Base-by-base conservation (phyloP, 2,888 invertebrate genomes). In the Xiphydria camelus region DNA sequence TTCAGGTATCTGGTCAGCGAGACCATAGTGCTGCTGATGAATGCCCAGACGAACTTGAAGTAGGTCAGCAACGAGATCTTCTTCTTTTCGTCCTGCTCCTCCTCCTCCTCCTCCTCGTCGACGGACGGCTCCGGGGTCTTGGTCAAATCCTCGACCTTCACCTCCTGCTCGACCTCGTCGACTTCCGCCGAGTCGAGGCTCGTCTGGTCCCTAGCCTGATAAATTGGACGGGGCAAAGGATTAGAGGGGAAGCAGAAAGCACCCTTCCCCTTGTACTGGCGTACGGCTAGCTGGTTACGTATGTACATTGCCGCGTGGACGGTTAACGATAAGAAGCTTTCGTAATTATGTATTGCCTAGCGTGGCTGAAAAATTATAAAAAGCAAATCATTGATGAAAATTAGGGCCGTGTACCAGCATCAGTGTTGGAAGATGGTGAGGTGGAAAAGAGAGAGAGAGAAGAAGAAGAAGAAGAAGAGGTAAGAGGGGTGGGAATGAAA, bases 1-100 rank as follows among this genome's bases (percentile, higher is more conserved):
- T 97, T 94, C 45, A 97, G 79, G 61, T 88, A 84, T 41, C 83
- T 83, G 2, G 94, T 94, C 39, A 91, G 68, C 15, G 92, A 90
- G 40, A 93, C 88, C 73, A 96, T 82, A 4, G 84, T 71, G 62
- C 92, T 91, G 54, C 86, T 85, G 42, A 92, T 73, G 61, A 94
- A 85, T 14, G 86, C 86, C 80, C 83, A 83, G 14, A 81, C 66
- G 62, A 87, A 84, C 55, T 84, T 75, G 41, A 83, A 64, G 59
- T 77, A 78, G 12, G 78, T 78, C 9, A 77, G 73, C 38, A 86
- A 39, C 51, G 84, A 82, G 34, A 82, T 78, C 43, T 79, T 70
- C 41, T 77, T 59, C 10, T 79, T 78, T 18, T 79, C 76, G 51
- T 71, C 70, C 45, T 66, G 75, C 3, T 47, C 26, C 19, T 18